Evolutionary conservation across 2,797 vertebrate species (phyloP), one percentile per base, ranked within the genome.

Genomic region (Acanthurus lineatus): DNA sequence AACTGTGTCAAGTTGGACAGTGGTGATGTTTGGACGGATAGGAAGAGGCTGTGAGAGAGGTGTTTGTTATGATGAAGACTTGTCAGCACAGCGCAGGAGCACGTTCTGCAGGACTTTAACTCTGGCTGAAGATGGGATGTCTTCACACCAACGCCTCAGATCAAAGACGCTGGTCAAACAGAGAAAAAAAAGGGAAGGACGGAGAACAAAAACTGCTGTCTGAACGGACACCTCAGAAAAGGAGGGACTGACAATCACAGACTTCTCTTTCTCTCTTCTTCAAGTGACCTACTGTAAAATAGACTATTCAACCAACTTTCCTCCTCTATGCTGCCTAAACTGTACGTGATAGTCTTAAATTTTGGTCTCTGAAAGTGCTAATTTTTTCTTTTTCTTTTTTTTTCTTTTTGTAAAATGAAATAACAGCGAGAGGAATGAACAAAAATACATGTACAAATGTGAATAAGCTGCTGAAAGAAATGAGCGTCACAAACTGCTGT

Each of bases 271-370:
- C 83, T 86, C 86, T 92, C 84, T 88, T 89, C 88, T 91, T 90
- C 86, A 93, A 94, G 93, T 93, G 93, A 91, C 92, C 91, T 93
- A 93, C 71, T 92, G 91, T 92, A 92, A 85, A 71, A 91, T 90
- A 89, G 87, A 93, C 87, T 86, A 86, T 77, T 83, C 81, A 89
- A 87, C 83, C 79, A 86, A 90, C 79, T 81, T 88, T 91, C 85
- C 88, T 93, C 90, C 88, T 92, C 89, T 92, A 92, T 93, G 93
- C 93, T 93, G 93, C 93, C 92, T 93, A 89, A 90, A 89, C 85
- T 89, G 88, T 93, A 91, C 53, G 89, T 93, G 93, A 92, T 93
- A 90, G 91, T 93, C 89, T 89, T 88, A 80, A 89, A 90, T 85
- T 84, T 89, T 86, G 85, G 90, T 92, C 91, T 87, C 84, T 91